Conservation (phyloP, 2,888 invertebrate genomes). For the Heliconius ethilla region DNA sequence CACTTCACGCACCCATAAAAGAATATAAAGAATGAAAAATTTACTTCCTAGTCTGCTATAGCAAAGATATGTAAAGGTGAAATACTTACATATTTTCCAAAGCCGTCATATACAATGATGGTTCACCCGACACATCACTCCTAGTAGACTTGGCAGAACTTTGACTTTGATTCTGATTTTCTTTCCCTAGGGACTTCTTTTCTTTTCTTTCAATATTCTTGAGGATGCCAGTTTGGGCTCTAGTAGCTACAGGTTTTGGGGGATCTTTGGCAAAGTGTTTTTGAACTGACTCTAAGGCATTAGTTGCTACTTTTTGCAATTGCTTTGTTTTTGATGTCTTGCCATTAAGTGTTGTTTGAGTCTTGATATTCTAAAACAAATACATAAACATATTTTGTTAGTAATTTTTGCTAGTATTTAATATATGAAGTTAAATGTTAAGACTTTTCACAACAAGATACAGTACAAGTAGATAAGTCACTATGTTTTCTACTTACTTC, state of each 20-base stretch:
- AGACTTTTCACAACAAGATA: not conserved
- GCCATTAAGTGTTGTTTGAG: conserved; percentile 62
- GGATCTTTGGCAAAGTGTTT: conserved; percentile 71
- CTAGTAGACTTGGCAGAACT: conserved; percentile 72
- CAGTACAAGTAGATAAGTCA: not conserved
- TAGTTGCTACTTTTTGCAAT: conserved; percentile 67
- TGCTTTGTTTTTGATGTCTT: conserved; percentile 77
- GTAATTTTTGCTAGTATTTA: not conserved
- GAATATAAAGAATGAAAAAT: no score
- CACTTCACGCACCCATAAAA: no score
- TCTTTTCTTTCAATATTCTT: conserved; percentile 67
- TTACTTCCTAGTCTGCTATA: not conserved
- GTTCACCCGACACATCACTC: conserved; percentile 88
- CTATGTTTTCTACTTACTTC: not conserved
- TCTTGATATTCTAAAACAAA: conserved; percentile 70
- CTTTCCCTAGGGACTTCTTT: conserved; percentile 51
- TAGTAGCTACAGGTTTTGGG: conserved; percentile 62
- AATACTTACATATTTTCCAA: conserved; percentile 86
- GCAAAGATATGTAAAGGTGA: not conserved
- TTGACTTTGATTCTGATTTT: conserved; percentile 67
- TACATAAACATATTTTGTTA: conserved; percentile 19
- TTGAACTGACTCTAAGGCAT: conserved; percentile 70
- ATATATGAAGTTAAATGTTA: not conserved
- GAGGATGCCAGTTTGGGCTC: conserved; percentile 73
- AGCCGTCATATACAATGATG: conserved; percentile 89